Conservation (phyloP, 2,888 invertebrate species). For the Hypena proboscidalis region DNA sequence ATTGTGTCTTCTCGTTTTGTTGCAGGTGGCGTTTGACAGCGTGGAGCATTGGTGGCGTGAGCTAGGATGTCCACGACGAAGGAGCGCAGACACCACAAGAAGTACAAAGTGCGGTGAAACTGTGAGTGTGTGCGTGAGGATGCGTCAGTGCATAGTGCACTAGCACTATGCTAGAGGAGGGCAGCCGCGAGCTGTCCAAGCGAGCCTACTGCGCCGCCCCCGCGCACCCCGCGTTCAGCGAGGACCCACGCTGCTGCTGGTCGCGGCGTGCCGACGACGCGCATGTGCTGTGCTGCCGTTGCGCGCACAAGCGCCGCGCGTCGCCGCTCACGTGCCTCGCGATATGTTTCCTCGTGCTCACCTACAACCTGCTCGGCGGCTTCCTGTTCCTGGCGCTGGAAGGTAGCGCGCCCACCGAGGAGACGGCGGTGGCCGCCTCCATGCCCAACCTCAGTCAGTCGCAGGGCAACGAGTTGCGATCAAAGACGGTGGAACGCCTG, state of each 20-base stretch:
- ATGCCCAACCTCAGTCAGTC: slow-evolving; percentile 86
- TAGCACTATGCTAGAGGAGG: slow-evolving; percentile 56
- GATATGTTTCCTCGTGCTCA: slow-evolving; percentile 93
- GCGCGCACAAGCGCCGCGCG: slow-evolving; percentile 64
- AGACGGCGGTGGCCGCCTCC: slow-evolving; percentile 88
- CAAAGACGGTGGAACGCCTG: slow-evolving; percentile 90
- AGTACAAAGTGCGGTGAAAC: slow-evolving; percentile 65
- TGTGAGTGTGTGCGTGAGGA: slow-evolving; percentile 19
- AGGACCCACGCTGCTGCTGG: slow-evolving; percentile 52
- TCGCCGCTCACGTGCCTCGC: slow-evolving; percentile 92
- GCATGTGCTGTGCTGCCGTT: slow-evolving; percentile 76
- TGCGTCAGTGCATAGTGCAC: slow-evolving; percentile 27
- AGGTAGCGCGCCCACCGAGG: slow-evolving; percentile 84
- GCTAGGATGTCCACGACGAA: slow-evolving; percentile 57
- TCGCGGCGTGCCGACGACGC: slow-evolving; percentile 43
- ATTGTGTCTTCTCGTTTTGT: too few species aligned
- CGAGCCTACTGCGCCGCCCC: slow-evolving; percentile 18
- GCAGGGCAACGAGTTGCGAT: slow-evolving; percentile 85
- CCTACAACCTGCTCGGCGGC: slow-evolving; percentile 96
- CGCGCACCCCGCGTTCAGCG: slow-evolving; percentile 13
- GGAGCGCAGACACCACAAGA: slow-evolving; percentile 61
- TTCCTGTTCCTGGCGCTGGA: slow-evolving; percentile 95
- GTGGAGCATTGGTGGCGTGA: neutral
- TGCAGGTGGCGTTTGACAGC: slow-evolving; percentile 2
- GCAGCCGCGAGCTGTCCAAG: slow-evolving; percentile 25